Base-by-base conservation (phyloP, 2,797 vertebrate species). In the Pangasius macronema region DNA sequence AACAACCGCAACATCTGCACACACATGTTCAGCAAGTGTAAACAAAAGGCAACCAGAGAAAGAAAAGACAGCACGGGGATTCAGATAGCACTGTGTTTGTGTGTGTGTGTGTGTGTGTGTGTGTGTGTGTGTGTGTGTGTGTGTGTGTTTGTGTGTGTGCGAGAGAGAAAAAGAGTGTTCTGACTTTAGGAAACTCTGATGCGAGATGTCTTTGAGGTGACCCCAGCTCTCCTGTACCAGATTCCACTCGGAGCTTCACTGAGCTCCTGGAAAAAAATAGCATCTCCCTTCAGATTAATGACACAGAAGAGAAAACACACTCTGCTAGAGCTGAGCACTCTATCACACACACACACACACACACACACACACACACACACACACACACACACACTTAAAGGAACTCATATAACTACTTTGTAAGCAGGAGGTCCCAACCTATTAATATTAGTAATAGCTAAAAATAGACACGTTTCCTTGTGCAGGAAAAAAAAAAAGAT, bases 1-100 rank as follows among this genome's bases (percentile, higher is more conserved):
- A 93, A 87, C 89, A 91, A 92, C 91, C n/a, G 76, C 90, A 85
- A 87, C 90, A 92, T 63, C 46, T 59, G 85, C 65, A 89, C 90
- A 92, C 65, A 82, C 59, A 82, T 82, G n/a, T 86, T 77, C 53
- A 42, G 30, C 61, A 73, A 55, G 70, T 77, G 72, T 87, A 87
- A 87, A 87, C 86, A 87, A 83, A 87, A 86, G 46, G 68, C 81
- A 83, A 83, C 72, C 70, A 88, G 73, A 86, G 63, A 88, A 86
- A 83, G 65, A 75, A 72, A 86, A 77, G 76, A 77, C 81, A 70
- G 68, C 55, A 61, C 36, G 59, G 51, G 51, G 68, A 82, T 82
- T 80, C 67, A 68, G 63, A 77, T 27, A n/a, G 22, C 20, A 39
- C 14, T 39, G 49, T 22, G 6, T 73, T 22, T 49, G 36, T 80